Conservation (phyloP, 2,113 vertebrate genomes). For the Tapirus terrestris region DNA sequence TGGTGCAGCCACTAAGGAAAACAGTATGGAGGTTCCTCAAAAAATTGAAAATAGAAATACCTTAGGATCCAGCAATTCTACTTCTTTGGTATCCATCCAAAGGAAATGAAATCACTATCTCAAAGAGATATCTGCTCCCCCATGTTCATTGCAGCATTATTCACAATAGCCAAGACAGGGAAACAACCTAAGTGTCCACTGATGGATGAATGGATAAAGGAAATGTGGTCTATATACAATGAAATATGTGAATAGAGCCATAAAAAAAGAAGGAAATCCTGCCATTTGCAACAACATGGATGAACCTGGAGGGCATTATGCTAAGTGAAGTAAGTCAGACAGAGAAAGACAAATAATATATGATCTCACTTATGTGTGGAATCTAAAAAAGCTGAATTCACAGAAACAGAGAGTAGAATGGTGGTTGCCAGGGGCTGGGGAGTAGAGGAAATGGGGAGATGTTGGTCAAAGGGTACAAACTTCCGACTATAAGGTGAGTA, state of each 20-base stretch:
- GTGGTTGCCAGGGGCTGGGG: neutral
- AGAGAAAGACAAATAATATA: too few relatives aligned
- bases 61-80: accelerated
- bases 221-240: neutral
- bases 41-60: accelerated
- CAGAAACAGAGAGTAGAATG: neutral
- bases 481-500: too few relatives aligned
- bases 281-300: accelerated
- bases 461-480: neutral
- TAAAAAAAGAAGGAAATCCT: neutral
- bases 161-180: neutral
- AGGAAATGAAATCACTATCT: neutral
- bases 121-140: neutral
- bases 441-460: neutral
- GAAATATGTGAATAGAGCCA: neutral
- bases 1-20: neutral
- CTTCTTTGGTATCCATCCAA: neutral
- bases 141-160: neutral
- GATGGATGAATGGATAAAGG: neutral
- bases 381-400: neutral
- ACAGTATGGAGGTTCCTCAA: neutral
- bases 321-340: neutral
- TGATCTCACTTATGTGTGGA: neutral
- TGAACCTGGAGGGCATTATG: accelerated
- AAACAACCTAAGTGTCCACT: neutral